phyloP scores from a whole-genome alignment of 2,888 invertebrate species.

The Fragum whitleyi region DNA sequence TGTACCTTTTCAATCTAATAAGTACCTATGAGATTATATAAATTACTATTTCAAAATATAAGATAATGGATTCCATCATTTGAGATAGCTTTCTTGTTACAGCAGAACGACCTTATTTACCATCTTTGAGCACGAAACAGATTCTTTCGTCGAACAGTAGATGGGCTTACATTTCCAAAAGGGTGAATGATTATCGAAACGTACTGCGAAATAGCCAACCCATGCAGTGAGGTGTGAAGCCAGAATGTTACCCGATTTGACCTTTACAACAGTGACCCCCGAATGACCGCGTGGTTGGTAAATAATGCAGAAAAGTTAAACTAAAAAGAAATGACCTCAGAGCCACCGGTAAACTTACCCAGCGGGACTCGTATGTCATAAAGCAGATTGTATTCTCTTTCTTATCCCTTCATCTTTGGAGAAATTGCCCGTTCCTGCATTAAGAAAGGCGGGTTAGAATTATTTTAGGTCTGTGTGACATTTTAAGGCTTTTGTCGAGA shows the following conservation, averaged over 20 bases:
- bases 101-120: too few relatives aligned
- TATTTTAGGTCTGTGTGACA: too few relatives aligned
- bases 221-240: slow-evolving; percentile 41
- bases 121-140: too few relatives aligned
- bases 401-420: slow-evolving; percentile 5
- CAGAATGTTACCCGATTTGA: slow-evolving; percentile 57
- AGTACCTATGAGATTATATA: too few relatives aligned
- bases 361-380: slow-evolving; percentile 35
- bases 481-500: too few relatives aligned
- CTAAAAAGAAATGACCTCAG: slow-evolving; percentile 45
- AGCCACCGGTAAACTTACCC: slow-evolving; percentile 37
- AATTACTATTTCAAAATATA: too few relatives aligned
- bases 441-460: too few relatives aligned
- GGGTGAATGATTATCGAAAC: neutral
- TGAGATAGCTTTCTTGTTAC: too few relatives aligned
- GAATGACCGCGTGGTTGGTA: slow-evolving; percentile 60
- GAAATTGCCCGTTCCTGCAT: neutral
- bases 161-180: too few relatives aligned
- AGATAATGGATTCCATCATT: too few relatives aligned
- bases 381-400: neutral
- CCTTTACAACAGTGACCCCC: slow-evolving; percentile 57
- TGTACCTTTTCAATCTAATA: too few relatives aligned
- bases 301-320: slow-evolving; percentile 64
- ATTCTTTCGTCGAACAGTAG: too few relatives aligned
- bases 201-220: slow-evolving; percentile 13